A percentile compares a stretch with the other conserved stretches of the same genome.
phyloP scores from a whole-genome alignment of 2,113 vertebrate species.

The Sphyrna mokarran region DNA sequence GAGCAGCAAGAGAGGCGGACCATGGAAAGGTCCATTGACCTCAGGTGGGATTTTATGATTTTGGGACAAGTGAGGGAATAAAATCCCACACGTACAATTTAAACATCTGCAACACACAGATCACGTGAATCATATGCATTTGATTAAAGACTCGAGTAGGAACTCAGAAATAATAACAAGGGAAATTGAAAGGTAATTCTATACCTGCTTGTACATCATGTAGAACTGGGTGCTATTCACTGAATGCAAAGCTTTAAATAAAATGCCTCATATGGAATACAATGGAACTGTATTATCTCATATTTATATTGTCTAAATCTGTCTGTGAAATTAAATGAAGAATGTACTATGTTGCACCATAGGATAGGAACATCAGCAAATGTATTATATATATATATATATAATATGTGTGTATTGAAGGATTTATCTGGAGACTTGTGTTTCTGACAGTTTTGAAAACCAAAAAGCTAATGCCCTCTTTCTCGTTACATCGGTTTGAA shows the following conservation, averaged over 20 bases:
- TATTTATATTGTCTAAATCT: constrained; percentile 1
- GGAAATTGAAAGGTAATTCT: background rate
- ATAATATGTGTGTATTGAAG: too few relatives aligned
- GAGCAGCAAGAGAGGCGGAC: too few relatives aligned
- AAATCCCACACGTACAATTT: too few relatives aligned
- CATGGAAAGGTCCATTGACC: too few relatives aligned
- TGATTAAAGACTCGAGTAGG: background rate
- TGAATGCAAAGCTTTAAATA: background rate
- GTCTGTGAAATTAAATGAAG: background rate
- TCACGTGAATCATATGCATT: background rate
- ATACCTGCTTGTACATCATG: background rate
- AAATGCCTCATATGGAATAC: background rate
- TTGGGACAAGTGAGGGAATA: too few relatives aligned
- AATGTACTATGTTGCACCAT: background rate
- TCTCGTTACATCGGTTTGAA: background rate
- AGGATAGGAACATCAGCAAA: background rate
- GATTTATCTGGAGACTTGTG: background rate
- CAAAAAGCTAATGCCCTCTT: background rate
- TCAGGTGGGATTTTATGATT: too few relatives aligned
- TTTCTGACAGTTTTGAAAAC: background rate
- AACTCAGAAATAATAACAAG: background rate
- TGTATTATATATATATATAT: background rate
- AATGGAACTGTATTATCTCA: background rate
- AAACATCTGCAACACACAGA: background rate
- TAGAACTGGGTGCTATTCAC: background rate